Percentiles rank a stretch among this genome's conserved stretches.
Conservation (phyloP, 1,140 invertebrate species). For the Whitmania pigra region DNA sequence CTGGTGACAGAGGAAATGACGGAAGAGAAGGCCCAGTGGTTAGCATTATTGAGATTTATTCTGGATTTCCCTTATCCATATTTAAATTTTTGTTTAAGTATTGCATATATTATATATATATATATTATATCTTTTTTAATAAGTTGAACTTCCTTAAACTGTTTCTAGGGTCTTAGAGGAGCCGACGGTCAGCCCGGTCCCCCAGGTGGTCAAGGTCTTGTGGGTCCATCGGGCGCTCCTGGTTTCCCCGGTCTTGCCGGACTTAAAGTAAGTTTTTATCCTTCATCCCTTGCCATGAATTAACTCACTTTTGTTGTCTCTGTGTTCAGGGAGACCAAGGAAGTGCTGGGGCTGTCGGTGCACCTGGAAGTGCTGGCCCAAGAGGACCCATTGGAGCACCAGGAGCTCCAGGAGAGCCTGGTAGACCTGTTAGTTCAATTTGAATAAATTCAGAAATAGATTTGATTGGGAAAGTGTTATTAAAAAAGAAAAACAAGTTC, state of each 20-base stretch:
- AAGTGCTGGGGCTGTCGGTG: not conserved
- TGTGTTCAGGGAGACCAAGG: conserved; percentile 14
- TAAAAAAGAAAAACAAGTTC: too few relatives aligned
- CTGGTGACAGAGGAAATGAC: conserved; percentile 27
- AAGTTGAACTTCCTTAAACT: conserved; percentile 24
- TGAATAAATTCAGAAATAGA: too few relatives aligned
- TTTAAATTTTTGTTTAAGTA: not conserved
- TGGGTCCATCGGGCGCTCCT: conserved; percentile 30
- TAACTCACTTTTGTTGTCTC: not conserved
- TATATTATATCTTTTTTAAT: not conserved
- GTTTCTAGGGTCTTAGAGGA: conserved; percentile 29
- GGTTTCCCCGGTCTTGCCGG: conserved; percentile 38
- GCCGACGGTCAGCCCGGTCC: conserved; percentile 36
- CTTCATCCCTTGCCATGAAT: not conserved
- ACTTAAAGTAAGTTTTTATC: conserved; percentile 17
- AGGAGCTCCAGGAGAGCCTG: conserved; percentile 18
- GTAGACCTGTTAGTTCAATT: conserved; percentile 7
- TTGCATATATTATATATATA: not conserved
- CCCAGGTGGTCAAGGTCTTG: conserved; percentile 42
- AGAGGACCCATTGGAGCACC: conserved; percentile 20
- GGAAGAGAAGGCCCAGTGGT: conserved; percentile 30
- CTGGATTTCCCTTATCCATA: not conserved
- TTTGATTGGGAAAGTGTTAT: too few relatives aligned
- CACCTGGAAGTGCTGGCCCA: conserved; percentile 6
- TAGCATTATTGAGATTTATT: conserved; percentile 19